Percentiles rank a stretch among this genome's conserved stretches.
Conservation (phyloP, 2,888 invertebrate genomes). For the Tinea trinotella region DNA sequence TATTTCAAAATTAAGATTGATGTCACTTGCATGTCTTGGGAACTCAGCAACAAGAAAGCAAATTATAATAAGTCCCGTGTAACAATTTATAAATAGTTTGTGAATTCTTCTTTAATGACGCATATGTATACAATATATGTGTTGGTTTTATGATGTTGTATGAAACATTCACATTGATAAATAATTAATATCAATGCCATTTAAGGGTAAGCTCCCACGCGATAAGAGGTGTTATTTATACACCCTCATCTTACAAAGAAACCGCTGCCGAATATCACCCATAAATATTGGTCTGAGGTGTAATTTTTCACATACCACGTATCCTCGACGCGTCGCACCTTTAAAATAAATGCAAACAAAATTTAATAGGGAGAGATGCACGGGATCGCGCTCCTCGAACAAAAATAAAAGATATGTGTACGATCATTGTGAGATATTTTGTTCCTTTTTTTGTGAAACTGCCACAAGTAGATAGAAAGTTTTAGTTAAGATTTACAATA, state of each 20-base stretch:
- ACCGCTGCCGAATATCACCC: slow-evolving; percentile 73
- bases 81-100: neutral
- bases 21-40: slow-evolving; percentile 71
- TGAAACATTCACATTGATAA: slow-evolving; percentile 7
- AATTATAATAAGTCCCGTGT: neutral
- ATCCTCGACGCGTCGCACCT: slow-evolving; percentile 69
- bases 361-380: slow-evolving; percentile 73
- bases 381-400: slow-evolving; percentile 65
- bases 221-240: slow-evolving; percentile 72
- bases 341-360: slow-evolving; percentile 74
- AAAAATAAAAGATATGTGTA: slow-evolving; percentile 61
- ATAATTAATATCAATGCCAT: slow-evolving; percentile 70
- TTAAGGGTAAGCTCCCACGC: slow-evolving; percentile 70
- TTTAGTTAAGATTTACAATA: slow-evolving; percentile 4
- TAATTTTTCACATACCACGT: slow-evolving; percentile 73
- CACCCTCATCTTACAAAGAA: slow-evolving; percentile 69
- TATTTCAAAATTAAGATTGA: slow-evolving; percentile 71
- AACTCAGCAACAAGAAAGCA: slow-evolving; percentile 27
- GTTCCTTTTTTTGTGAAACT: slow-evolving; percentile 17
- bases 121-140: neutral
- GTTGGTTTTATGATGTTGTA: neutral
- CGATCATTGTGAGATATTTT: slow-evolving; percentile 49
- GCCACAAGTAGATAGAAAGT: slow-evolving; percentile 14
- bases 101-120: neutral
- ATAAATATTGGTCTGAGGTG: slow-evolving; percentile 73